These are phyloP conservation scores for Podarcis muralis DNA, from an alignment of 2,113 vertebrate genomes.

Conservation along the genomic window DNA sequence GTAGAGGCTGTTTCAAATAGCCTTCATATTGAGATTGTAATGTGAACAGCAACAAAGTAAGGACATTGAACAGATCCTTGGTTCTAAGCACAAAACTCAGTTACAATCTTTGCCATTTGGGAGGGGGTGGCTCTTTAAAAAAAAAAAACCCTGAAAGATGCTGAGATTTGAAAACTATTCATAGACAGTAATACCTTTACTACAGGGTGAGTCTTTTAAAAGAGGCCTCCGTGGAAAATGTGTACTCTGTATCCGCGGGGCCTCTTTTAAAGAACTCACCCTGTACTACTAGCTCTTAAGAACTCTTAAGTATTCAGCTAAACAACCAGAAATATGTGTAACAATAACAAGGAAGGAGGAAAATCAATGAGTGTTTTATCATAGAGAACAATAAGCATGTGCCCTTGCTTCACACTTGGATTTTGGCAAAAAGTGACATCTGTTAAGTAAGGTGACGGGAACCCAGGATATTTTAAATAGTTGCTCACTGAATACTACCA, in stretches of 20 bases:
- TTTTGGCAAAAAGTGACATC: neutral
- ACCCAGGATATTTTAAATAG: slow-evolving; percentile 1
- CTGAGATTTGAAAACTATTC: neutral
- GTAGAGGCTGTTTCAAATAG: neutral
- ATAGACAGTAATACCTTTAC: slow-evolving; percentile 15
- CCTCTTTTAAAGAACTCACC: too few species aligned
- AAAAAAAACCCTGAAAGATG: neutral
- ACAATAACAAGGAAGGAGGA: slow-evolving; percentile 9
- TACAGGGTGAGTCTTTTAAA: neutral
- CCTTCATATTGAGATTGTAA: neutral
- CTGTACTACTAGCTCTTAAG: neutral
- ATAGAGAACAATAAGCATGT: neutral
- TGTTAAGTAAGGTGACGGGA: slow-evolving; percentile 2
- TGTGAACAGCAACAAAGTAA: neutral
- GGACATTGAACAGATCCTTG: neutral
- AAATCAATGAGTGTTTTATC: neutral
- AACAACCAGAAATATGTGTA: neutral
- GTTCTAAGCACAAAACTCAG: neutral
- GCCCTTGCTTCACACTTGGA: slow-evolving; percentile 14
- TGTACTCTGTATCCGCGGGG: too few species aligned
- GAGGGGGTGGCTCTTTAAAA: neutral
- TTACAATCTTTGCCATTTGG: neutral
- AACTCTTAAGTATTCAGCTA: slow-evolving; percentile 17
- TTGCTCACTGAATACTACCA: neutral
- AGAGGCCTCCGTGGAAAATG: too few species aligned